Conservation (phyloP, 2,797 vertebrate species). For the Microctenopoma steveboyesi region DNA sequence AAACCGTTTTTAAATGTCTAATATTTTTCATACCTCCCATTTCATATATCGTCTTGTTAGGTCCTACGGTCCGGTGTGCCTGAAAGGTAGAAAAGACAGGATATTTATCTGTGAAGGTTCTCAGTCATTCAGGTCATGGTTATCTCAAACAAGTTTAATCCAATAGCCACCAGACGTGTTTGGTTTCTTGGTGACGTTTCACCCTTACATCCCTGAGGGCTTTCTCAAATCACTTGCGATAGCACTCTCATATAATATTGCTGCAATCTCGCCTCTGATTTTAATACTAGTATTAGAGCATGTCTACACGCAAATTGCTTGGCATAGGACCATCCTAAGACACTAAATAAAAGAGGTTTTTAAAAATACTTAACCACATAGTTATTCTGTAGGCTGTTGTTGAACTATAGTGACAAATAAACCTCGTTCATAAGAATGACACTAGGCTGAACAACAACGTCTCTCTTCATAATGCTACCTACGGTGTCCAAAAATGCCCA, state of each 20-base stretch:
- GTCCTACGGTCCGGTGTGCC: conserved; percentile 15
- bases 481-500: too few relatives aligned
- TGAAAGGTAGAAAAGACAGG: conserved; percentile 14
- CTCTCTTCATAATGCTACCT: neutral
- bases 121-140: too few relatives aligned
- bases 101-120: neutral
- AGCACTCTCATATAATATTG: neutral
- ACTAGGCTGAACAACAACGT: neutral
- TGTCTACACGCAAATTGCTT: too few relatives aligned
- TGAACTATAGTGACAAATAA: too few relatives aligned
- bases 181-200: too few relatives aligned
- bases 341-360: too few relatives aligned
- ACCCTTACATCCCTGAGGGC: too few relatives aligned
- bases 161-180: too few relatives aligned
- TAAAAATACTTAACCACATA: neutral
- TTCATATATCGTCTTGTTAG: conserved; percentile 23
- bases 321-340: too few relatives aligned
- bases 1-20: neutral
- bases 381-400: neutral
- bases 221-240: too few relatives aligned
- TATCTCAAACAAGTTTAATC: too few relatives aligned
- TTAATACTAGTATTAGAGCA: too few relatives aligned
- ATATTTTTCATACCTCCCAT: conserved; percentile 74
- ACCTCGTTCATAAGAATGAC: neutral
- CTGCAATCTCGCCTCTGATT: neutral